Evolutionary conservation across 2,888 invertebrate genomes (phyloP).

Genomic region (Zygothrica quintamaculata): DNA sequence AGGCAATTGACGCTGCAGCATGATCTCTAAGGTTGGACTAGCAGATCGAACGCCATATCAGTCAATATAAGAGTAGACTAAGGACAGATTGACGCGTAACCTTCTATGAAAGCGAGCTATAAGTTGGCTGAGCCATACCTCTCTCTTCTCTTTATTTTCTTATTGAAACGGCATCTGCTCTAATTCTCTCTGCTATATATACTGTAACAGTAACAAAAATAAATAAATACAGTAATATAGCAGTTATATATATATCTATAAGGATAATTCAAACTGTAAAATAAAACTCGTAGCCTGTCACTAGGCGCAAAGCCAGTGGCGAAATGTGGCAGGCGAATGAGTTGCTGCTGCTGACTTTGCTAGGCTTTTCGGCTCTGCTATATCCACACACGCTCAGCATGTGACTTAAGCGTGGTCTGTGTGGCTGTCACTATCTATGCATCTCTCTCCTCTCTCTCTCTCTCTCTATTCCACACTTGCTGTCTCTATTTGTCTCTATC

Average conservation of each 20-base stretch:
- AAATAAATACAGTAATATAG: neutral
- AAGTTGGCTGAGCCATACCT: no score
- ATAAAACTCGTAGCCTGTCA: slow-evolving; percentile 32
- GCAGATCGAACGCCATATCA: no score
- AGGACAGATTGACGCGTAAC: no score
- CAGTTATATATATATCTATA: neutral
- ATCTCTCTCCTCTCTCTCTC: neutral
- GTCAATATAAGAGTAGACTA: no score
- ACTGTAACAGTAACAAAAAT: neutral
- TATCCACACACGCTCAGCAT: slow-evolving; percentile 16
- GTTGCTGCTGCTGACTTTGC: slow-evolving; percentile 38
- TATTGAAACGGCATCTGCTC: no score
- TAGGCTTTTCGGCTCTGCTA: slow-evolving; percentile 54
- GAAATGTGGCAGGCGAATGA: slow-evolving; percentile 7
- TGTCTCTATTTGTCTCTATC: slow-evolving; percentile 32
- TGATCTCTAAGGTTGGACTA: no score
- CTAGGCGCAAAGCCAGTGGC: slow-evolving; percentile 29
- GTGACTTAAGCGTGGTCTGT: neutral
- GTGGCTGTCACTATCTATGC: no score
- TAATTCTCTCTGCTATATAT: no score
- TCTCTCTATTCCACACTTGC: slow-evolving; percentile 7
- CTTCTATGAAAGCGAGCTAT: no score
- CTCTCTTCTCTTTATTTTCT: no score
- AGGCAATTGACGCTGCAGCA: no score
- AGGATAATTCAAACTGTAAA: slow-evolving; percentile 14